phyloP scores from a whole-genome alignment of 64 coral and sea anemone species.

The Trachythela sp. region DNA sequence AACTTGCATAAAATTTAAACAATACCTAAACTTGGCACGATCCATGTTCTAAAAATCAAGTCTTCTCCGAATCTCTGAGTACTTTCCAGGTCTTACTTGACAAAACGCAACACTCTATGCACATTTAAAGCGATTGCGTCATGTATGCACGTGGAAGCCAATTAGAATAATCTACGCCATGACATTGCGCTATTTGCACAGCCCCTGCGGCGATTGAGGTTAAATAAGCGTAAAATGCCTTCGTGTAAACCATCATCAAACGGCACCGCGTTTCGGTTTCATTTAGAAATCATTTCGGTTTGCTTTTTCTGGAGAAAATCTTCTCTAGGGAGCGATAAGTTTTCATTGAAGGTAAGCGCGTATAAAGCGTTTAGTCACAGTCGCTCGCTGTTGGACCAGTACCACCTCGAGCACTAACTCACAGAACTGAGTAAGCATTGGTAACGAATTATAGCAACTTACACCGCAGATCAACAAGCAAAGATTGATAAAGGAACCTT shows the following conservation, averaged over 20 bases:
- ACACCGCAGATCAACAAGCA: background rate
- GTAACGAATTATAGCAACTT: too few relatives aligned
- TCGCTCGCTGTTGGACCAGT: too few relatives aligned
- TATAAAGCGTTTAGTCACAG: too few relatives aligned
- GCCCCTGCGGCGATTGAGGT: background rate
- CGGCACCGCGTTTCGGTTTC: background rate
- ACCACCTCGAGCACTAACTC: too few relatives aligned
- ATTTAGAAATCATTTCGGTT: background rate
- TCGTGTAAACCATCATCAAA: background rate
- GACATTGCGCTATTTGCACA: background rate
- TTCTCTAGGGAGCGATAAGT: background rate
- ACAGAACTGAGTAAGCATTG: too few relatives aligned
- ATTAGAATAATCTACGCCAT: background rate
- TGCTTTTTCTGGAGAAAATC: background rate
- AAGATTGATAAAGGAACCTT: background rate
- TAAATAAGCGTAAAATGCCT: background rate
- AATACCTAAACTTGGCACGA: too few relatives aligned
- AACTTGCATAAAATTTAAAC: too few relatives aligned
- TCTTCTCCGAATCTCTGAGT: background rate
- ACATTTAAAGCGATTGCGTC: background rate
- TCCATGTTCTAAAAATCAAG: background rate
- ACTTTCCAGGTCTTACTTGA: background rate
- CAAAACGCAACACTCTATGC: background rate
- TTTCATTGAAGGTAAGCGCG: background rate
- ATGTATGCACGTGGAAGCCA: background rate